Evolutionary conservation across 2,888 invertebrate genomes (phyloP), one percentile per base, ranked within the genome.

Genomic region (Danaus chrysippus): DNA sequence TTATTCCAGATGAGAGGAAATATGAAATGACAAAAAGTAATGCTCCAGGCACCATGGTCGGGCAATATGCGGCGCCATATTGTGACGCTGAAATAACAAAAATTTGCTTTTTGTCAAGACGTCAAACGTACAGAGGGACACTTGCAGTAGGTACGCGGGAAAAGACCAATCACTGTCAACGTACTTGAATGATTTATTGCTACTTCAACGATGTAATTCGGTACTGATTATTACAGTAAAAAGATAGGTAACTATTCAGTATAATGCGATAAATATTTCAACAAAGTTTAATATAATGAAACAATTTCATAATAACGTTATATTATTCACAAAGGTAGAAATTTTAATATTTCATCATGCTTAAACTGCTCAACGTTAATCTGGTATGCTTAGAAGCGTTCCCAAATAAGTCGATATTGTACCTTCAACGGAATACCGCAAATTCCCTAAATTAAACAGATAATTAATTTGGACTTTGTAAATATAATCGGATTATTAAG

Each of bases 361-460:
- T 34, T 49, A 49, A 17, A 49, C 9, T 49, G 49, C 49, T 49
- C 49, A 9, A 17, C 15, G 10, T 49, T 49, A 49, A 49, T 49
- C 49, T 17, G 49, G 49, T 49, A 10, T 49, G 49, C 49, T 49
- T 49, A 49, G 17, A 49, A 17, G 49, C 49, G 49, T 17, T 49
- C n/a, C 49, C 49, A 11, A 17, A 53, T 58, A 53, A 53, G 17
- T 11, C 44, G 17, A 17, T 49, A 55, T 55, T 19, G 42, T 56
- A 49, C 17, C 17, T 34, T 44, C 53, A 53, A 34, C 41, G 12
- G 41, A 57, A 61, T 53, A 19, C 52, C 56, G 52, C 53, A 46
- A 54, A 59, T 56, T 53, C 56, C 44, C 56, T 15, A 56, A 56
- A 56, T 49, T 61, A 61, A 61, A 53, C 56, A 53, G 56, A 56